Base-by-base conservation (phyloP, 2,797 vertebrate species). In the Spea hammondii region DNA sequence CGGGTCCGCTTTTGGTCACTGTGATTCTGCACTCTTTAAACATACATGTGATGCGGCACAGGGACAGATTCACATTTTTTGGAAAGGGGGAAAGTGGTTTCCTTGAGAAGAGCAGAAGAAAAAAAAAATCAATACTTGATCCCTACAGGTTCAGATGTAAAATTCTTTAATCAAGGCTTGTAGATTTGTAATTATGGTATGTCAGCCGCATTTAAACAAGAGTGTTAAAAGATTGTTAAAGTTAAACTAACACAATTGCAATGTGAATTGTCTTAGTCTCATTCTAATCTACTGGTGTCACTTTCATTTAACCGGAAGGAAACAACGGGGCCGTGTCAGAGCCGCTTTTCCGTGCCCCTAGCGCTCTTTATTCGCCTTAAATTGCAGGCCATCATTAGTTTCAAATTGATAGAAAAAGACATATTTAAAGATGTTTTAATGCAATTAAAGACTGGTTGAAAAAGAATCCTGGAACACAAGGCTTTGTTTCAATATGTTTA, bases 231-330 rank as follows among this genome's bases (percentile, higher is more conserved):
- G 89, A 85, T 88, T 90, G 92, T 94, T 94, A 90, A 89, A 92
- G 93, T 93, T 94, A 94, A 95, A 95, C 95, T 94, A 95, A 94
- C 92, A 94, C 94, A 95, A 95, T 92, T 94, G 95, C 93, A 94
- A 93, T 93, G 94, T 93, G 95, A 95, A 95, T 95, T 96, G 95
- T 96, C 93, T 94, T 93, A 92, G 95, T 94, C 95, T 95, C 93
- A 90, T 92, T 94, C 94, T 96, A 96, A 97, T 96, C 95, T 95
- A 94, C 92, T 87, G 86, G 83, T 96, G 96, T 96, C 96, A 96
- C 92, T 94, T 96, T 91, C 94, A 93, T 91, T 97, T 96, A 96
- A 94, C 87, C 93, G 92, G 86, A 89, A 85, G 82, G 87, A 91
- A 92, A 90, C 91, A 89, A 92, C 82, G 84, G 90, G 87, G 87